A percentile compares a stretch with the other conserved stretches of the same genome.
These are phyloP conservation scores for Parus major DNA, from an alignment of 2,113 vertebrate genomes.

Conservation along the genomic window DNA sequence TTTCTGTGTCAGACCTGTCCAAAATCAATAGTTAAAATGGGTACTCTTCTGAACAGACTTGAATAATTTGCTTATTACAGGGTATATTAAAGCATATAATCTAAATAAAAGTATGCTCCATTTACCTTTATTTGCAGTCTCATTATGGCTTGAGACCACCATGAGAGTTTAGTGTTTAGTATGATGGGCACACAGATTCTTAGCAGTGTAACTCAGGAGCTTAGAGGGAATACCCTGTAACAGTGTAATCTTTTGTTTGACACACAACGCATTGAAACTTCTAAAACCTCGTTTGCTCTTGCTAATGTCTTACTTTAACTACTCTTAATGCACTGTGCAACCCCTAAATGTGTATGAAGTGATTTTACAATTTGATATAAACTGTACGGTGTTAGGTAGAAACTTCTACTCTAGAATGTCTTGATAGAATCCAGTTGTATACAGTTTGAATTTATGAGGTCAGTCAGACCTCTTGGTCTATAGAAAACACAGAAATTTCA, in stretches of 20 bases:
- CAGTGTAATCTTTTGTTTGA: background rate
- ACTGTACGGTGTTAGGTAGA: background rate
- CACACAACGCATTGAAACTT: background rate
- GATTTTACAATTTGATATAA: background rate
- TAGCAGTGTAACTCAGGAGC: background rate
- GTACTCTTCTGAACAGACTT: background rate
- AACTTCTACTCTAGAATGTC: background rate
- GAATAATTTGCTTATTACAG: conserved; percentile 36
- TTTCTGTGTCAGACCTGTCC: background rate
- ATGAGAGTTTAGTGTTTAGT: background rate
- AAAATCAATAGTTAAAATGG: conserved; percentile 16
- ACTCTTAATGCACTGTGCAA: background rate
- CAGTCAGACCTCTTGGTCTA: background rate
- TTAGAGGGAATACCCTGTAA: background rate
- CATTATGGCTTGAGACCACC: background rate
- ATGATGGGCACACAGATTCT: background rate
- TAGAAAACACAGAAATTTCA: background rate
- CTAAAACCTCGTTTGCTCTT: background rate
- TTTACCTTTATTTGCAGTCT: conserved; percentile 28
- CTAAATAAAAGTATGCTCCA: conserved; percentile 41
- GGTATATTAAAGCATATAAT: conserved; percentile 44
- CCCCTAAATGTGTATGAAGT: background rate
- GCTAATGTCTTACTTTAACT: background rate
- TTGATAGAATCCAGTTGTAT: background rate
- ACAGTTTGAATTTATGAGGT: background rate